Evolutionary conservation across 2,888 invertebrate species (phyloP).

Genomic region (Pelosia muscerda): DNA sequence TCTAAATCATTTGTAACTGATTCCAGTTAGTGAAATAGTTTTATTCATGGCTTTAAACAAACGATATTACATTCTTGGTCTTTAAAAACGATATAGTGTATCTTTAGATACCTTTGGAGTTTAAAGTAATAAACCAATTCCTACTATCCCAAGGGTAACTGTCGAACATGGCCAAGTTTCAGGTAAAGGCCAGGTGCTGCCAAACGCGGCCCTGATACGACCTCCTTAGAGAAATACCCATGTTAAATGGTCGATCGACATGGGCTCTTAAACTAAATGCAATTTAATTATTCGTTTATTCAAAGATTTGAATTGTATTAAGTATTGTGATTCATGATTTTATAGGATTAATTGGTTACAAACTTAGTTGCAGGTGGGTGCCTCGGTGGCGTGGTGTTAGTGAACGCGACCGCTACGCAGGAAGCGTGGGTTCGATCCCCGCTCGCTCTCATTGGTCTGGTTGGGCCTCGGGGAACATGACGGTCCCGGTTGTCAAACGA

Average conservation of each 20-base stretch:
- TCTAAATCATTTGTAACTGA: neutral
- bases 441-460: too few species aligned
- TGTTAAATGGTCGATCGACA: slow-evolving; percentile 15
- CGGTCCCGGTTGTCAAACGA: too few species aligned
- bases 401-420: too few species aligned
- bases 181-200: slow-evolving; percentile 15
- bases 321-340: neutral
- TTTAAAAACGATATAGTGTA: neutral
- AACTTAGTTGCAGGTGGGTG: too few species aligned
- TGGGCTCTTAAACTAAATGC: slow-evolving; percentile 7
- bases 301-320: neutral
- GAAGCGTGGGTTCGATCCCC: too few species aligned
- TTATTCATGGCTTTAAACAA: neutral
- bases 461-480: too few species aligned
- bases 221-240: slow-evolving; percentile 18
- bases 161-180: slow-evolving; percentile 21
- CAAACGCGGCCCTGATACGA: slow-evolving; percentile 15
- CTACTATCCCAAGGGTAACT: slow-evolving; percentile 5
- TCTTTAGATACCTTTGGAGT: slow-evolving; percentile 6
- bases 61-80: neutral
- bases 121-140: slow-evolving; percentile 13
- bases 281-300: slow-evolving; percentile 5
- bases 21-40: neutral
- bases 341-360: too few species aligned
- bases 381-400: too few species aligned